Evolutionary conservation across 2,113 vertebrate species (phyloP).

Genomic region (Barbus barbus): DNA sequence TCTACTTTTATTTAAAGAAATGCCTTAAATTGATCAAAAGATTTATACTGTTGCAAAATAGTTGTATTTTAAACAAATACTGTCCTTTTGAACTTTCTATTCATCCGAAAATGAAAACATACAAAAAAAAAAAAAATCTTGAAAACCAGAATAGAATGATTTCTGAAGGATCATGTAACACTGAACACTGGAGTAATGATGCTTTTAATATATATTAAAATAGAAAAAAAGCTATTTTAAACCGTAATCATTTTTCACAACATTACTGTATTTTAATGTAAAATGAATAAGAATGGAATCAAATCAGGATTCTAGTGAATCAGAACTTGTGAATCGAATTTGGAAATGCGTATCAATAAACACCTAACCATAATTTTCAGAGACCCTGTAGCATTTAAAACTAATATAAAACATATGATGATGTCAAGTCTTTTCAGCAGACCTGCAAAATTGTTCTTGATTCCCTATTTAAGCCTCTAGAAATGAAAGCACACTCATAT

Average conservation of each 20-base stretch:
- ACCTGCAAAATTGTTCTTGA: neutral
- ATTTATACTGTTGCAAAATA: too few species aligned
- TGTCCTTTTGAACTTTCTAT: too few species aligned
- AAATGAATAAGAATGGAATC: too few species aligned
- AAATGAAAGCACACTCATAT: constrained; percentile 9
- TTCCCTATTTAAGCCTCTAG: neutral
- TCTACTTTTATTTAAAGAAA: too few species aligned
- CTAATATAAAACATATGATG: neutral
- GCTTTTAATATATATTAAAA: neutral
- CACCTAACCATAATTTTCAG: neutral
- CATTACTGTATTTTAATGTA: neutral
- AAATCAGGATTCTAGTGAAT: too few species aligned
- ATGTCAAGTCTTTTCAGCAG: neutral
- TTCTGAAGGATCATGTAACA: neutral
- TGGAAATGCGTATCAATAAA: too few species aligned
- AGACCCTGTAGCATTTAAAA: neutral
- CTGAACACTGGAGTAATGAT: neutral
- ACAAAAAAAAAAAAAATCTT: too few species aligned
- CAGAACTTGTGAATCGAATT: too few species aligned
- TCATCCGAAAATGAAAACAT: too few species aligned
- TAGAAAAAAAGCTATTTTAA: neutral
- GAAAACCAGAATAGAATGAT: neutral
- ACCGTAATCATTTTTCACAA: neutral
- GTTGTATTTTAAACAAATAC: too few species aligned
- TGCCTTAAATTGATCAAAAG: too few species aligned